Base-by-base conservation (phyloP, 2,888 invertebrate genomes). In the Malachius bipustulatus region DNA sequence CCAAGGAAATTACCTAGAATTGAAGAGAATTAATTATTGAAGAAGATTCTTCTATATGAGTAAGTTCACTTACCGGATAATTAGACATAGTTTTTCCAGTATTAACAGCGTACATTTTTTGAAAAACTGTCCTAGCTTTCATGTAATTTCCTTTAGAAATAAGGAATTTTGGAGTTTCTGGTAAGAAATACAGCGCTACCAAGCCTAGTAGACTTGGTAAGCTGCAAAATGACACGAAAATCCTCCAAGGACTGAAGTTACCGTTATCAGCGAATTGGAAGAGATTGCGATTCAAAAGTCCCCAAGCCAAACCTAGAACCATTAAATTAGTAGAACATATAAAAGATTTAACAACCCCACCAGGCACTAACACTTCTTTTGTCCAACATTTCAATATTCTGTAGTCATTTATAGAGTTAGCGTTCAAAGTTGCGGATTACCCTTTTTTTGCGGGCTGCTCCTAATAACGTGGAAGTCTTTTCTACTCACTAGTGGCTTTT, bases 141-240 rank as follows among this genome's bases (percentile, higher is more conserved):
- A 69, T 67, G 3, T 65, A 60, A 32, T 60, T 62, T 47, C 69
- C 65, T 1, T 65, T 67, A 14, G 67, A 56, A 30, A 73, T 61
- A 42, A 73, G 52, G 50, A 67, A 73, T 40, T 71, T 57, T 0
- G 73, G 73, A 12, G 71, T 70, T 58, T 73, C 73, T 0, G 72
- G 72, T 49, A 72, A 64, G 1, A 69, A 67, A n/a, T 64, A 46
- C 16, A 72, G 55, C 4, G 69, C 52, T 28, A 68, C 46, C 26
- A 66, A 64, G 36, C 71, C 70, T 34, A 71, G 46, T 14, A 73
- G 54, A 31, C 70, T 70, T 2, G 73, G 73, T 14, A 70, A 50
- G 1, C 74, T 70, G 42, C 75, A 75, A 2, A 77, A 64, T 0
- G 71, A 67, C 14, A 77, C 67, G 50, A 77, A 77, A 10, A 75